Percentiles rank a stretch among this genome's conserved stretches.
Conservation (phyloP, 2,888 invertebrate genomes). For the Mythimna pallens region DNA sequence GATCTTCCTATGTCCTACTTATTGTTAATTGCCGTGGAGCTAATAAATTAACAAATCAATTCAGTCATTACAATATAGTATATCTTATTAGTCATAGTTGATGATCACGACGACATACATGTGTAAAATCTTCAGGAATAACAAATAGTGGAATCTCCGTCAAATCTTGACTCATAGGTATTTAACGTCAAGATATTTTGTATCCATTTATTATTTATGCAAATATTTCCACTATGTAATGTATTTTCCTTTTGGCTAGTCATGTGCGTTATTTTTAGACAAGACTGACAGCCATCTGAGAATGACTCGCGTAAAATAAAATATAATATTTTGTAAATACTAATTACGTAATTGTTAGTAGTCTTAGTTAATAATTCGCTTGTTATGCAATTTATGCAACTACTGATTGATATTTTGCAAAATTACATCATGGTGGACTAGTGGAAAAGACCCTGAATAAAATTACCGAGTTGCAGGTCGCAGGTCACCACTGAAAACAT, state of each 20-base stretch:
- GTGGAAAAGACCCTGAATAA: no score
- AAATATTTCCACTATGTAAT: slow-evolving; percentile 19
- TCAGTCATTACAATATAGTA: slow-evolving; percentile 1
- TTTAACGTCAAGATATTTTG: slow-evolving; percentile 24
- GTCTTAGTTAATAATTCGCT: neutral
- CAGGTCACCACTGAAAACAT: no score
- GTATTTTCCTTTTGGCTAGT: slow-evolving; percentile 32
- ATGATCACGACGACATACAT: neutral
- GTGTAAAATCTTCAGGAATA: neutral
- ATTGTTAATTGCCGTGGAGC: slow-evolving; percentile 7
- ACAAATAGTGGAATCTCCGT: slow-evolving; percentile 27
- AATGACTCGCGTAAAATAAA: slow-evolving; percentile 3
- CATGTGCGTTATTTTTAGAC: slow-evolving; percentile 21
- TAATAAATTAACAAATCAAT: neutral
- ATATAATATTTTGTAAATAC: slow-evolving; percentile 13
- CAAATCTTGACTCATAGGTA: slow-evolving; percentile 22
- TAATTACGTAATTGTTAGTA: slow-evolving; percentile 13
- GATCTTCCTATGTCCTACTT: slow-evolving; percentile 8
- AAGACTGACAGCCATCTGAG: neutral
- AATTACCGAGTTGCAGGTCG: no score
- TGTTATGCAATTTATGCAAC: slow-evolving; percentile 8
- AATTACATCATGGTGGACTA: no score
- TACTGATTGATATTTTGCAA: neutral
- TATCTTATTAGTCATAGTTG: slow-evolving; percentile 15
- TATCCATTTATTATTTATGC: slow-evolving; percentile 24